Evolutionary conservation across 2,113 vertebrate genomes (phyloP).

Genomic region (Pyxicephalus adspersus): DNA sequence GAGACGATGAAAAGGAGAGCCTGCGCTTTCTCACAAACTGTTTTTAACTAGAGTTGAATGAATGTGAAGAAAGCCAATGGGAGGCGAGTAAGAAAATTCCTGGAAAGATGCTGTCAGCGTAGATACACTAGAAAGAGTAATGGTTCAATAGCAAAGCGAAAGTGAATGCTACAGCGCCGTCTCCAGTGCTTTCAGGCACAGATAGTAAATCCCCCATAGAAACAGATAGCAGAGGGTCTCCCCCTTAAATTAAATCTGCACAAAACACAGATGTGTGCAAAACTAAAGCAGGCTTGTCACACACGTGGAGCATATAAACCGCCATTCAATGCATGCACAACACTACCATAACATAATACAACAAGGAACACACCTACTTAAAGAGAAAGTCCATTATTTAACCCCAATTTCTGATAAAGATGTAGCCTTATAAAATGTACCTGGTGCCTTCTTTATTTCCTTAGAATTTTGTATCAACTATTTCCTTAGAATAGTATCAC

Average conservation of each 20-base stretch:
- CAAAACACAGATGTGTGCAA: not conserved
- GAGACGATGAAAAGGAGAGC: constrained; percentile 24
- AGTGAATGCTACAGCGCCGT: constrained; percentile 4
- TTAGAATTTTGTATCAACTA: too few relatives aligned
- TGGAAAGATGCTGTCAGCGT: constrained; percentile 35
- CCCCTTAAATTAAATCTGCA: not conserved
- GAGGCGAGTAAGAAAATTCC: constrained; percentile 37
- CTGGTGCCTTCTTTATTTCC: too few relatives aligned
- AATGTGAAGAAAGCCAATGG: constrained; percentile 30
- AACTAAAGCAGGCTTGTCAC: constrained; percentile 4
- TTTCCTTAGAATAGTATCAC: too few relatives aligned
- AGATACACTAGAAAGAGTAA: constrained; percentile 41
- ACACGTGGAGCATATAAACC: not conserved
- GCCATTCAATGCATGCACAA: not conserved
- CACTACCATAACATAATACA: too few relatives aligned
- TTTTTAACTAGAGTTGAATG: constrained; percentile 41
- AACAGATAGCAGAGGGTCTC: not conserved
- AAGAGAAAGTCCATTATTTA: too few relatives aligned
- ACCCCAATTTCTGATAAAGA: too few relatives aligned
- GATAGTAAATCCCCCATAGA: constrained; percentile 1
- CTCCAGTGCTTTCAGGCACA: not conserved
- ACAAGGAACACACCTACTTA: too few relatives aligned
- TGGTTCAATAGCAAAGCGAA: constrained; percentile 29
- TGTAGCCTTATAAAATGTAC: too few relatives aligned
- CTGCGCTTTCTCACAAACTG: constrained; percentile 27